phyloP scores from a whole-genome alignment of 2,888 invertebrate species.

The Amorpha juglandis region DNA sequence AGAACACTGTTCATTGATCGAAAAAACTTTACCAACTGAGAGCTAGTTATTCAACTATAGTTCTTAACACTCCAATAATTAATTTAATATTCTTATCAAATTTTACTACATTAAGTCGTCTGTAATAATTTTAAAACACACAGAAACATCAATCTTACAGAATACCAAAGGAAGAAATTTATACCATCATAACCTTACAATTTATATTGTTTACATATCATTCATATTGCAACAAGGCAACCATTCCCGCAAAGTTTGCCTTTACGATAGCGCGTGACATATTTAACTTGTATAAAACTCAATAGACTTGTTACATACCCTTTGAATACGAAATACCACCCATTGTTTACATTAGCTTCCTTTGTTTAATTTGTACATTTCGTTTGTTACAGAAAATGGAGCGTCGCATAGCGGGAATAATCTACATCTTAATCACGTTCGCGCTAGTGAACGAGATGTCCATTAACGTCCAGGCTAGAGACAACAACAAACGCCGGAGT shows the following conservation, averaged over 20 bases:
- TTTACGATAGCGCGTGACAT: constrained; percentile 15
- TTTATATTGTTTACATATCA: constrained; percentile 16
- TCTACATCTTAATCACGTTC: constrained; percentile 75
- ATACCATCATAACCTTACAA: not conserved
- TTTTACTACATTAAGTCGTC: not conserved
- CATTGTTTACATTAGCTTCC: constrained; percentile 13
- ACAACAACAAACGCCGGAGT: constrained; percentile 73
- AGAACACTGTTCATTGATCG: no score
- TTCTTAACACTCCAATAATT: not conserved
- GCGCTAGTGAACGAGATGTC: constrained; percentile 78
- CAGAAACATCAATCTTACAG: not conserved
- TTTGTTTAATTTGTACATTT: constrained; percentile 37
- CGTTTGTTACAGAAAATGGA: constrained; percentile 80
- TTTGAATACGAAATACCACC: constrained; percentile 21
- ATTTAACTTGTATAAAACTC: constrained; percentile 25
- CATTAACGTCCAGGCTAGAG: constrained; percentile 74
- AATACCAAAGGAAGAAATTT: not conserved
- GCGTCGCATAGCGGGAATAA: constrained; percentile 67
- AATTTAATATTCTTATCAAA: not conserved
- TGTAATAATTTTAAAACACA: not conserved
- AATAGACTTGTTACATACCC: constrained; percentile 21
- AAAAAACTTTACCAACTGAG: no score
- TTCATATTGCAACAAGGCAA: constrained; percentile 24
- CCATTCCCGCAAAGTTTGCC: constrained; percentile 10
- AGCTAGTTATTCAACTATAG: no score